phyloP scores from a whole-genome alignment of 2,113 vertebrate species.

The Crotophaga sulcirostris region DNA sequence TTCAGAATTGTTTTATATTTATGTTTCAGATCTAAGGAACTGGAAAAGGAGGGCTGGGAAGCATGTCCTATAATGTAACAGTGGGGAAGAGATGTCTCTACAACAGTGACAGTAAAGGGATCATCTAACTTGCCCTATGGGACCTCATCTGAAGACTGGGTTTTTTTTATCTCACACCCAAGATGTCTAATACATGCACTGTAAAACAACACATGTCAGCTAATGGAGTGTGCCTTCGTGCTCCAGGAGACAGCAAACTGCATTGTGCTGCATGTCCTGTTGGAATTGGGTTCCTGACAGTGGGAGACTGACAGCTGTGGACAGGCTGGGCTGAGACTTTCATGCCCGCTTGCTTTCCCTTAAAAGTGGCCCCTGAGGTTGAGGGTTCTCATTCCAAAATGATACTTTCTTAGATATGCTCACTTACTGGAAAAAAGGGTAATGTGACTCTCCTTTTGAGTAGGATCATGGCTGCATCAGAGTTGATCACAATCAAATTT shows the following conservation, averaged over 20 bases:
- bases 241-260: not conserved
- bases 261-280: not conserved
- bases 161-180: not conserved
- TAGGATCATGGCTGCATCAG: not conserved
- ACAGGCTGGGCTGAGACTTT: not conserved
- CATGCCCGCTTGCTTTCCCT: not conserved
- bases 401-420: not conserved
- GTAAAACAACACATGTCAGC: constrained; percentile 20
- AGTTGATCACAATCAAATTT: not conserved
- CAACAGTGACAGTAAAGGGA: not conserved
- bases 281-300: not conserved
- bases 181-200: not conserved
- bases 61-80: not conserved
- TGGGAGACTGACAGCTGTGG: rapidly evolving
- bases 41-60: not conserved
- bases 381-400: not conserved
- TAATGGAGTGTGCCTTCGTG: constrained; percentile 1
- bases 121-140: not conserved
- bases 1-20: not conserved
- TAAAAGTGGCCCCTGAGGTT: not conserved
- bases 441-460: not conserved
- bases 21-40: not conserved
- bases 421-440: not conserved
- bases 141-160: not conserved
- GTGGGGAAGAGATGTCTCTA: not conserved